Conservation (phyloP, 2,797 vertebrate species). For the Eurystomus glaucurus region DNA sequence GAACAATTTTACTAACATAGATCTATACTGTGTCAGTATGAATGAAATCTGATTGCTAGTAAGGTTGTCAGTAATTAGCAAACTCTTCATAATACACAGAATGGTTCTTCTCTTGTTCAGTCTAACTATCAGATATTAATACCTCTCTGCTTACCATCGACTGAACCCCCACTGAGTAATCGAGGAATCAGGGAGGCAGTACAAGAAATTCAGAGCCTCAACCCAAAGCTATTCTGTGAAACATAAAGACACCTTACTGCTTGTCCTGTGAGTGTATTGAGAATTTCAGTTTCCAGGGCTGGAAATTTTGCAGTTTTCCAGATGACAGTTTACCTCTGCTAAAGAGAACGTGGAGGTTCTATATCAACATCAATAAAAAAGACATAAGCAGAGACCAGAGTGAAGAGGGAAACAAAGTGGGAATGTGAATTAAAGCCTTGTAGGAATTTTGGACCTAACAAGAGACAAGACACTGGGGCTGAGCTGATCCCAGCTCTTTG, state of each 20-base stretch:
- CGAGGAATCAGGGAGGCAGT: neutral
- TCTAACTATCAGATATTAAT: neutral
- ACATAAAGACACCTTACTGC: neutral
- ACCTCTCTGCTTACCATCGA: neutral
- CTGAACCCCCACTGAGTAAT: rapidly evolving
- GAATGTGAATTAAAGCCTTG: neutral
- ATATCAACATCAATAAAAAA: neutral
- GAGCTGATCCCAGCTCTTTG: neutral
- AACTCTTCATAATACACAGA: neutral
- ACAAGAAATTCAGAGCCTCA: neutral
- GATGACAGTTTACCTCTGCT: neutral
- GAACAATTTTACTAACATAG: neutral
- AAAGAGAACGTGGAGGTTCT: neutral
- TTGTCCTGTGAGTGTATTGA: neutral
- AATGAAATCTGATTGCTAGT: neutral
- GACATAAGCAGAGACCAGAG: neutral
- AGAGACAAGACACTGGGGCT: neutral
- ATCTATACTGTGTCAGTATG: neutral
- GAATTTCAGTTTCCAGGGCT: neutral
- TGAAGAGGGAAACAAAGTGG: rapidly evolving
- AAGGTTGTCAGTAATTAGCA: neutral
- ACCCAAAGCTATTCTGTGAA: neutral
- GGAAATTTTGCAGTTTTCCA: neutral
- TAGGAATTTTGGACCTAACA: neutral
- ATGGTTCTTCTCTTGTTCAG: neutral